A percentile compares a stretch with the other conserved stretches of the same genome.
Evolutionary conservation across 2,888 invertebrate genomes (phyloP).

Genomic region (Myathropa florea): DNA sequence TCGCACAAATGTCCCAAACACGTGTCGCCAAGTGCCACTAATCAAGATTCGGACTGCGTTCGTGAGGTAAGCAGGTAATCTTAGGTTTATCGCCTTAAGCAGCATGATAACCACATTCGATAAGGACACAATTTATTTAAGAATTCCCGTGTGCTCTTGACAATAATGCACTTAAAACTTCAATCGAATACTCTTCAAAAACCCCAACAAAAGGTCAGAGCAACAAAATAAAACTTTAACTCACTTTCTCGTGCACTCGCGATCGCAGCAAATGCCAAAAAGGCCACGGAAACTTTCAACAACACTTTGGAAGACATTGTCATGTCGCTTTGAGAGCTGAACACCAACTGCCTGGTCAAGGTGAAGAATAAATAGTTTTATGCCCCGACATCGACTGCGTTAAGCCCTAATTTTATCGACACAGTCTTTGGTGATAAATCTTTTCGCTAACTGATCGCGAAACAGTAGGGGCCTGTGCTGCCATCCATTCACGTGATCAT

Average conservation of each 20-base stretch:
- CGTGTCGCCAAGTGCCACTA: neutral
- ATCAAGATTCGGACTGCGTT: neutral
- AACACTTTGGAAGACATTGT: constrained; percentile 31
- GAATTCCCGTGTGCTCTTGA: neutral
- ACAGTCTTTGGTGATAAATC: neutral
- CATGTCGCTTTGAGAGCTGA: neutral
- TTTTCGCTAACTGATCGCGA: constrained; percentile 21
- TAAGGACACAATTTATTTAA: neutral
- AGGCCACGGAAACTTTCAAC: constrained; percentile 6
- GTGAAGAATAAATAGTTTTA: constrained; percentile 19
- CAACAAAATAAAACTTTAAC: constrained; percentile 33
- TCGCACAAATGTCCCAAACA: neutral
- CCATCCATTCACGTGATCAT: constrained; percentile 19
- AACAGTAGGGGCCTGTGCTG: neutral
- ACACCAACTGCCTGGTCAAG: constrained; percentile 24
- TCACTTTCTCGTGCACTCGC: constrained; percentile 45
- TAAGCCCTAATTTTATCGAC: constrained; percentile 24
- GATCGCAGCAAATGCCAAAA: constrained; percentile 17
- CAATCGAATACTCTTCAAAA: neutral
- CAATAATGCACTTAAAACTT: neutral
- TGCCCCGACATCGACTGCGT: neutral
- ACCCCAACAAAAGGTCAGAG: neutral
- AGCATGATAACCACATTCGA: neutral
- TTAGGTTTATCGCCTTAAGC: neutral
- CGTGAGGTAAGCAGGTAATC: neutral